These are phyloP conservation scores for Parazoanthus darwini DNA, from an alignment of 92 coral and sea anemone species.

Conservation along the genomic window DNA sequence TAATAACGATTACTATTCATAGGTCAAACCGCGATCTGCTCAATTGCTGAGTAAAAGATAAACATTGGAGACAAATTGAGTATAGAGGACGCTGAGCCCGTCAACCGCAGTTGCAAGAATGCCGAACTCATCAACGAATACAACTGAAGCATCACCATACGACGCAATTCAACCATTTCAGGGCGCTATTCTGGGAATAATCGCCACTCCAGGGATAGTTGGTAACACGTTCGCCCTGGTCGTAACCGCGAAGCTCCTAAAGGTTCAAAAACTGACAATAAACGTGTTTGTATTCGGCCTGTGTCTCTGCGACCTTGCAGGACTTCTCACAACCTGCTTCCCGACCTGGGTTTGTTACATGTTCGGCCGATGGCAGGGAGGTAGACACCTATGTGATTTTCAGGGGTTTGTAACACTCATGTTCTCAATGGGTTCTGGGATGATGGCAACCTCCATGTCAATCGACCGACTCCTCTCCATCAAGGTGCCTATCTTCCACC, in stretches of 20 bases:
- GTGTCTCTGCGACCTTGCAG: conserved; percentile 67
- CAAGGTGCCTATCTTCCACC: conserved; percentile 74
- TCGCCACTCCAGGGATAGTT: conserved; percentile 62
- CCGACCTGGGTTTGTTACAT: conserved; percentile 81
- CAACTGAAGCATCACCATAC: conserved; percentile 32
- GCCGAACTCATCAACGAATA: neutral
- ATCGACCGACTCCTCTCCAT: conserved; percentile 73
- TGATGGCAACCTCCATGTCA: conserved; percentile 75
- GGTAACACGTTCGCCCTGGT: conserved; percentile 78
- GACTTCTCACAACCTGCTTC: conserved; percentile 56
- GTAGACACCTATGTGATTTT: conserved; percentile 67
- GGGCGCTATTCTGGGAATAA: conserved; percentile 43
- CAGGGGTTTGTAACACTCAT: conserved; percentile 78
- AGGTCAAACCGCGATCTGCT: neutral
- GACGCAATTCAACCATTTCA: conserved; percentile 44
- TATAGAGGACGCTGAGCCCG: too few relatives aligned
- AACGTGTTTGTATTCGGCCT: conserved; percentile 80
- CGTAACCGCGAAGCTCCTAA: conserved; percentile 62
- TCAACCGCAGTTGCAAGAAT: neutral
- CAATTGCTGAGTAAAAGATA: neutral
- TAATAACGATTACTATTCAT: neutral
- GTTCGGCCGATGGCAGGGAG: conserved; percentile 71
- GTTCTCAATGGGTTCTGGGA: conserved; percentile 69
- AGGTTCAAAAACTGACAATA: conserved; percentile 67
- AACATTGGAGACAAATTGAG: neutral